Evolutionary conservation across 2,888 invertebrate species (phyloP).

Genomic region (Aplocera efformata): DNA sequence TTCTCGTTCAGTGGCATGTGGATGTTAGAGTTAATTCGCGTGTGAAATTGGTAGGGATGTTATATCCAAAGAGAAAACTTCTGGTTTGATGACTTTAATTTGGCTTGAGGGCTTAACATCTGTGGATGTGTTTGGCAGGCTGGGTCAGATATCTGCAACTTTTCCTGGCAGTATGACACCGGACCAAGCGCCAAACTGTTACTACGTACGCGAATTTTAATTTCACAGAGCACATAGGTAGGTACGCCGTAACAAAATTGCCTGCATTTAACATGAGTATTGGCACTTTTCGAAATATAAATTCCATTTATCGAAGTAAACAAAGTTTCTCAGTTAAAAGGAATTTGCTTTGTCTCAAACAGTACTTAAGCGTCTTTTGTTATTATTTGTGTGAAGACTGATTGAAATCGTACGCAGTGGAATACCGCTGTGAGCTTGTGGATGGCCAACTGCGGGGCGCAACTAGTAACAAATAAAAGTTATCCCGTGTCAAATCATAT

Average conservation of each 20-base stretch:
- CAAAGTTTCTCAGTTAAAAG: no score
- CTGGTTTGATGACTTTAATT: constrained; percentile 51
- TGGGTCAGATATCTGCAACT: constrained; percentile 40
- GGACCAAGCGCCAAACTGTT: constrained; percentile 53
- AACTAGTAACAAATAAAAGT: no score
- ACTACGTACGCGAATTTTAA: constrained; percentile 40
- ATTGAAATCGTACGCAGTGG: no score
- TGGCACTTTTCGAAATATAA: constrained; percentile 1
- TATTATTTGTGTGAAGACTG: no score
- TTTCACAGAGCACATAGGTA: constrained; percentile 39
- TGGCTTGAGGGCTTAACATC: constrained; percentile 51
- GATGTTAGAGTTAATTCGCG: constrained; percentile 18
- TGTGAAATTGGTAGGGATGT: constrained; percentile 25
- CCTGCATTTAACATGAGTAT: neutral
- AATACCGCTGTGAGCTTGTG: no score
- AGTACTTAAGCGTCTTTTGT: no score
- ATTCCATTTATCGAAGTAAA: no score
- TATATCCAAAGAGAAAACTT: constrained; percentile 49
- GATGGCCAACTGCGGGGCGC: no score
- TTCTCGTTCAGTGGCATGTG: constrained; percentile 9
- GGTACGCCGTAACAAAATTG: constrained; percentile 36
- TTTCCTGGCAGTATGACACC: constrained; percentile 50
- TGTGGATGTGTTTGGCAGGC: constrained; percentile 55
- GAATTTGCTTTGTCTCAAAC: no score
- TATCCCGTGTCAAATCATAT: no score